A percentile compares a stretch with the other conserved stretches of the same genome.
These are phyloP conservation scores for Cynocephalus volans DNA, from an alignment of 2,113 vertebrate species.

Conservation along the genomic window DNA sequence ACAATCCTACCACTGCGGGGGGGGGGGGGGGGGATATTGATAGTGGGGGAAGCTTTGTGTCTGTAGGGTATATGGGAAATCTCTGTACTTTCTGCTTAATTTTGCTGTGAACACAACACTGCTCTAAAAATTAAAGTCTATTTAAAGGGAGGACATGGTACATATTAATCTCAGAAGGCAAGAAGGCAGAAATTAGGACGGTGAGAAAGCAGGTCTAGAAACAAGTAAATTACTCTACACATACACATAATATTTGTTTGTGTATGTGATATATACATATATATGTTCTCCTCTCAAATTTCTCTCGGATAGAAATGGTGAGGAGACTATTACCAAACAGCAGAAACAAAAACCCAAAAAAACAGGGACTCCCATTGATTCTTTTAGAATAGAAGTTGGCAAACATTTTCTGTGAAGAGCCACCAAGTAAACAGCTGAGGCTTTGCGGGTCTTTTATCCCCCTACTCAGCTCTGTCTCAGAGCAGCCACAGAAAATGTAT, in stretches of 20 bases:
- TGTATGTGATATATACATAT: fast-evolving
- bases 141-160: background rate
- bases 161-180: background rate
- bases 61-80: background rate
- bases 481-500: background rate
- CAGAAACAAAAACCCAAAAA: background rate
- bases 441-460: no score
- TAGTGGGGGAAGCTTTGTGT: background rate
- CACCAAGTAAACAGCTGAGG: background rate
- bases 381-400: background rate
- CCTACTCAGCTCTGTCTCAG: background rate
- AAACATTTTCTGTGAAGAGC: background rate
- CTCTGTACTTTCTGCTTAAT: background rate
- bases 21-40: background rate
- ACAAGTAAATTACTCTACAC: background rate
- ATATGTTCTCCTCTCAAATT: background rate
- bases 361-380: background rate
- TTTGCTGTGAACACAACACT: background rate
- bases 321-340: background rate
- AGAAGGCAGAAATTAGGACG: background rate
- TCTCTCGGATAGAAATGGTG: background rate
- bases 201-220: background rate
- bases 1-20: no score
- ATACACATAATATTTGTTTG: background rate
- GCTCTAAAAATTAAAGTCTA: background rate